phyloP scores from a whole-genome alignment of 2,797 vertebrate genomes.

The Denticeps clupeoides region DNA sequence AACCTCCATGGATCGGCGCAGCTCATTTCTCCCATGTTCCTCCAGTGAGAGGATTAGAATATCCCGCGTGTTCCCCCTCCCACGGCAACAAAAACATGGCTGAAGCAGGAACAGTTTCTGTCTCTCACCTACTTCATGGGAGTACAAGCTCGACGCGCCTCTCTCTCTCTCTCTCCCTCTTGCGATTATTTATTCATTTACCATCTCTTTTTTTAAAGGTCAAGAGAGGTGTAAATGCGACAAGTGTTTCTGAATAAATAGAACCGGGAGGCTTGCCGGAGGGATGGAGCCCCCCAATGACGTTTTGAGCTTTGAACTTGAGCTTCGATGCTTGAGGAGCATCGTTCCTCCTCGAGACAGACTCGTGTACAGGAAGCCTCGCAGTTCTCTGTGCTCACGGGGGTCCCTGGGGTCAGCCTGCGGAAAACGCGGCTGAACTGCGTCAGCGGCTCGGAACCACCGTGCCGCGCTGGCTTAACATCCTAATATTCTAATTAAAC shows the following conservation, averaged over 20 bases:
- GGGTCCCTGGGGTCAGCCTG: no score
- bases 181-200: background rate
- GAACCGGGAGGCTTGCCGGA: no score
- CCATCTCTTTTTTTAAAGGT: conserved; percentile 19
- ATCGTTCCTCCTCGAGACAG: no score
- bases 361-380: no score
- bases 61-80: background rate
- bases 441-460: background rate
- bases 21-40: conserved; percentile 18
- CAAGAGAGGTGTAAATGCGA: conserved; percentile 18
- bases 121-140: conserved; percentile 6
- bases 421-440: background rate
- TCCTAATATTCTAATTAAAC: conserved; percentile 11
- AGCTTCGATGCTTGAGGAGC: no score
- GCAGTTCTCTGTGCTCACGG: no score
- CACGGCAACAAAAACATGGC: no score
- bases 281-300: no score
- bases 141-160: background rate
- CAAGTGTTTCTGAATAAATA: conserved; percentile 18
- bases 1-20: conserved; percentile 32
- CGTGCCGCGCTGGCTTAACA: no score
- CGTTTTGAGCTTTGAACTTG: no score
- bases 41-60: conserved; percentile 24
- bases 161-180: background rate
- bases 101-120: no score